Base-by-base conservation (phyloP, 2,888 invertebrate genomes). In the Patella pellucida region DNA sequence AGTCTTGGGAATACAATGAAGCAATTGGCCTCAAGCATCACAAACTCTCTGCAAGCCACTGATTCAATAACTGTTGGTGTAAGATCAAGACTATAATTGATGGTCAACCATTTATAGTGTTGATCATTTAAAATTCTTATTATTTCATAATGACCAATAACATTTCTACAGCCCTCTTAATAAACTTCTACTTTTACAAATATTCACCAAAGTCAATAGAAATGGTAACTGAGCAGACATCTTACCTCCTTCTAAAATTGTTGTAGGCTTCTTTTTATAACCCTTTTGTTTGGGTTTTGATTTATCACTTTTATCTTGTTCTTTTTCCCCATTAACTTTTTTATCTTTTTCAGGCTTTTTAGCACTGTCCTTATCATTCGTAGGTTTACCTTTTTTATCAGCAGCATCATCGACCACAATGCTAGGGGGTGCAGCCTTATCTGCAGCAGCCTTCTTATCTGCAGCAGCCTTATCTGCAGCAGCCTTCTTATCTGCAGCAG, bases 231-330 rank as follows among this genome's bases (percentile, higher is more conserved):
- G 41, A 41, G 7, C 41, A 9, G 41, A 41, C 41, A 41, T 9
- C 41, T 41, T 41, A 41, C 41, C 41, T 41, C 86, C 84, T 79
- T 87, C 86, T 51, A 87, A 76, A 70, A 86, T 88, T 16, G 85
- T 85, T 50, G 86, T 84, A 27, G 86, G 87, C 75, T 83, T 81
- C 81, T 86, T 87, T 76, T 75, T 67, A 76, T 87, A 88, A 12
- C 80, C 68, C 77, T 82, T 85, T 78, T 80, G 80, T 82, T 85
- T 86, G 73, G 83, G 51, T 69, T 78, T 76, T 41, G 41, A 41
- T 41, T 41, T 41, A 41, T 41, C 19, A 56, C 56, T 56, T 56
- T 56, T 56, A 56, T 56, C 19, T 56, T 56, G 16, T 19, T 56
- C 56, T 56, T 56, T 19, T 19, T 56, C 56, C 16, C n/a, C 19